Evolutionary conservation across 2,113 vertebrate species (phyloP).

Genomic region (Monarcha castaneiventris): DNA sequence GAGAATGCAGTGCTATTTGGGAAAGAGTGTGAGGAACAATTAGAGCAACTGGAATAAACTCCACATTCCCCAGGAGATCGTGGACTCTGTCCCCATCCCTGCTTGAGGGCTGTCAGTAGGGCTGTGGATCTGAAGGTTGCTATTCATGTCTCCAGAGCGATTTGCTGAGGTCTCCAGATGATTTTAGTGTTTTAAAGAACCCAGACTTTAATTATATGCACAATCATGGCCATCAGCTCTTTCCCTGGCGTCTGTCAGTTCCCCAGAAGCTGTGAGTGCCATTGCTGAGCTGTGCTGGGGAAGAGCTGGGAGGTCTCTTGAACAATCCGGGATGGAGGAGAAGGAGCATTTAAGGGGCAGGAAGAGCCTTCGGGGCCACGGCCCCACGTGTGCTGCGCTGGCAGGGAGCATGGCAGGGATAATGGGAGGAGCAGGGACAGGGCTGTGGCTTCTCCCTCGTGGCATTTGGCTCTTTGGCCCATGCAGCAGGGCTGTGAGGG

Average conservation of each 20-base stretch:
- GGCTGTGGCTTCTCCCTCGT: neutral
- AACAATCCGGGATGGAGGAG: accelerated
- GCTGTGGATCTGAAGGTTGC: neutral
- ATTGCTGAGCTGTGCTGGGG: neutral
- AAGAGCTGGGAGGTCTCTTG: neutral
- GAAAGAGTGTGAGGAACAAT: neutral
- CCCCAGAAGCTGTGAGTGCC: neutral
- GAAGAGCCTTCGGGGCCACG: neutral
- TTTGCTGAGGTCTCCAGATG: constrained; percentile 11
- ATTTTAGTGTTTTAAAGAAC: constrained; percentile 5
- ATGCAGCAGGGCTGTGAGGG: neutral
- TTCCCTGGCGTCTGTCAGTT: neutral
- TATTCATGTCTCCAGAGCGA: neutral
- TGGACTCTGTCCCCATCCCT: neutral
- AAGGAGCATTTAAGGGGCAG: neutral
- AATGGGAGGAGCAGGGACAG: neutral
- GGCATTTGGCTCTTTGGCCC: neutral
- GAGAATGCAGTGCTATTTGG: neutral
- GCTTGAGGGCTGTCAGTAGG: neutral
- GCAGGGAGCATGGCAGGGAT: neutral
- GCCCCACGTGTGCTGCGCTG: neutral
- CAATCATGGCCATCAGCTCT: neutral
- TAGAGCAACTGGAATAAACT: neutral
- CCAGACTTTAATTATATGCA: neutral
- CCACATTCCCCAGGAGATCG: neutral